Base-by-base conservation (phyloP, 2,113 vertebrate species). In the Hippocampus comes region DNA sequence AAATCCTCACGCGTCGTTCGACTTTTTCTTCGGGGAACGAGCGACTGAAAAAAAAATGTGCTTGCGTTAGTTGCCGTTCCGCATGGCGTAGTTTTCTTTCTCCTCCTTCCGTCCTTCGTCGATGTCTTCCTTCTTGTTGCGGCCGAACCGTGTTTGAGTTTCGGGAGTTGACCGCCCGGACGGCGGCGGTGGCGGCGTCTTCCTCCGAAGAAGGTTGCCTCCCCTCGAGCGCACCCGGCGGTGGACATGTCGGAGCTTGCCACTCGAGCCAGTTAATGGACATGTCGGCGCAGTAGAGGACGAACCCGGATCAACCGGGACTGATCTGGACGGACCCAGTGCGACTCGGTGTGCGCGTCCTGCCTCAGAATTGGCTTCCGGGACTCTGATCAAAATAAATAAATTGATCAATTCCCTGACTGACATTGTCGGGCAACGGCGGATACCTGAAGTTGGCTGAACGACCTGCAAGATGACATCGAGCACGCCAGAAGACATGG, bases 401-500 rank as follows among this genome's bases (percentile, higher is more conserved):
- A 9, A 1, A 61, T 18, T 18, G 1, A 61, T 38, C 34, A 6
- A 38, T 38, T 38, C 5, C 34, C 14, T 61, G 5, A 15, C 64
- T 27, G 23, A 17, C 23, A 14, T 27, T 23, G 2, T 63, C 42
- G 6, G 63, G 10, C 38, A 41, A 34, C 25, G 56, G 23, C 56
- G 69, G 66, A 66, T 20, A 84, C 82, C 72, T 48, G 77, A 78
- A 83, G 60, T n/a, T 43, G 63, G 12, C 23, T 4, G 64, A 25
- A 66, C 64, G 77, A 77, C 76, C 82, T 82, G 75, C 81, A 88
- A 67, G 42, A 93, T 93, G 92, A 90, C 92, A 80, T 74, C 80
- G 84, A 92, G 86, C 84, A 92, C 90, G 77, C 90, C 91, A 63
- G 85, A 82, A 56, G 92, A 93, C 79, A 91, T 89, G 92, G 92